These are phyloP conservation scores for Drosophila sp. DNA, from an alignment of 1,140 invertebrate genomes.

Conservation along the genomic window DNA sequence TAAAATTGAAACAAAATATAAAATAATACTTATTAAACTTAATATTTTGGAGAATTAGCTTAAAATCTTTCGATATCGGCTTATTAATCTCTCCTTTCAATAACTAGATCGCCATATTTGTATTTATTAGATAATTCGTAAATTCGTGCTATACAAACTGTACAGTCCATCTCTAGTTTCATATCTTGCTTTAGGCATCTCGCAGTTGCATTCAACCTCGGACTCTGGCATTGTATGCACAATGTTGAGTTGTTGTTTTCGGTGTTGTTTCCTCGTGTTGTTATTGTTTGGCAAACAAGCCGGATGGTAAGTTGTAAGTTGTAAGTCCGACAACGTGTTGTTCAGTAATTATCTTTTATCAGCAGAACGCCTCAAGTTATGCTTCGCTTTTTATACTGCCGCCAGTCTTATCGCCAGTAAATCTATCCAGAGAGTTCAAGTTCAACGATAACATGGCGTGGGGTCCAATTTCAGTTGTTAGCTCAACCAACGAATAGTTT, in stretches of 20 bases:
- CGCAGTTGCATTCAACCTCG: constrained; percentile 36
- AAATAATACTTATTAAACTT: too few relatives aligned
- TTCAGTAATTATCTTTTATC: constrained; percentile 54
- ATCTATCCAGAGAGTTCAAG: constrained; percentile 58
- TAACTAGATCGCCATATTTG: too few relatives aligned
- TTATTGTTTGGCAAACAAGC: constrained; percentile 64
- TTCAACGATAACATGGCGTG: constrained; percentile 51
- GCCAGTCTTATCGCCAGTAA: constrained; percentile 43
- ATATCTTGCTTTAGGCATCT: constrained; percentile 41
- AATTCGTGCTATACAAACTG: background rate
- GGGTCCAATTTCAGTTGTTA: constrained; percentile 37
- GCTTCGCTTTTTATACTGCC: constrained; percentile 56
- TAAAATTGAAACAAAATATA: too few relatives aligned
- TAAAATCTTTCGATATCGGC: too few relatives aligned
- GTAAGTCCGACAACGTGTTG: constrained; percentile 22
- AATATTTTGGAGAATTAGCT: too few relatives aligned
- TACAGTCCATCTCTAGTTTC: constrained; percentile 19
- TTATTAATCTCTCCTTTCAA: too few relatives aligned
- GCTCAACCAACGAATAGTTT: background rate
- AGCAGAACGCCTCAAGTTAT: constrained; percentile 63
- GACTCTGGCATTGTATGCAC: constrained; percentile 43
- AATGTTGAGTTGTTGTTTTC: constrained; percentile 49
- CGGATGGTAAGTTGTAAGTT: constrained; percentile 3
- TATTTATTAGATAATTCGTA: background rate
- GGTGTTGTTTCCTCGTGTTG: constrained; percentile 40